Evolutionary conservation across 1,140 invertebrate genomes (phyloP), one percentile per base, ranked within the genome.

Genomic region (Pentalonia nigronervosa): DNA sequence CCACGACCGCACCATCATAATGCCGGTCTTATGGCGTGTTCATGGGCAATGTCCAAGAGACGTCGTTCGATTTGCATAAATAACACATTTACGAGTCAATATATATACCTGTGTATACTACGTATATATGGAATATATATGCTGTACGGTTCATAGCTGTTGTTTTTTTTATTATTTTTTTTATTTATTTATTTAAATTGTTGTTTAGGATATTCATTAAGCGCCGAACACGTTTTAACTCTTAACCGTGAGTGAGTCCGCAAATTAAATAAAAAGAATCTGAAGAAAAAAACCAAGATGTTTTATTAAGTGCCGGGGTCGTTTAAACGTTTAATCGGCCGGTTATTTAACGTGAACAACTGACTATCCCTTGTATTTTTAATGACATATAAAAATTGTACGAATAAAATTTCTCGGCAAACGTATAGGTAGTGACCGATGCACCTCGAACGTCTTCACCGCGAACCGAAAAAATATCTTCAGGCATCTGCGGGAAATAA

Each of bases 31-130:
- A n/a, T 67, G 53, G 89, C 56, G 88, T 60, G 53, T 41, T 90
- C 89, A 36, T 90, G 53, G 53, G 89, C 89, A 90, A 90, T 90
- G 89, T 90, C 89, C 89, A 56, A 56, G 48, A 53, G 88, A 53
- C 48, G 88, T 53, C 36, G 25, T 50, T 30, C 30, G 91, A 93
- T 93, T 93, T 93, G 48, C 91, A 93, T 93, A 93, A 93, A 93
- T 84, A 93, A 84, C 91, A 86, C 91, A 93, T 93, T 93, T 93
- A 93, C 90, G 91, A 93, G 91, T 93, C 91, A 83, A 92, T 86
- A 91, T 90, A 76, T 91, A 91, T 47, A 67, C 7, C 6, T 7
- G 48, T 30, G 60, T 45, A 45, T 50, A 91, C 17, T 45, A 36
- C 30, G 20, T 76, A 76, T 25, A 50, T n/a, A 45, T 47, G 25